phyloP scores from a whole-genome alignment of 2,113 vertebrate species.

The Clinocottus analis region DNA sequence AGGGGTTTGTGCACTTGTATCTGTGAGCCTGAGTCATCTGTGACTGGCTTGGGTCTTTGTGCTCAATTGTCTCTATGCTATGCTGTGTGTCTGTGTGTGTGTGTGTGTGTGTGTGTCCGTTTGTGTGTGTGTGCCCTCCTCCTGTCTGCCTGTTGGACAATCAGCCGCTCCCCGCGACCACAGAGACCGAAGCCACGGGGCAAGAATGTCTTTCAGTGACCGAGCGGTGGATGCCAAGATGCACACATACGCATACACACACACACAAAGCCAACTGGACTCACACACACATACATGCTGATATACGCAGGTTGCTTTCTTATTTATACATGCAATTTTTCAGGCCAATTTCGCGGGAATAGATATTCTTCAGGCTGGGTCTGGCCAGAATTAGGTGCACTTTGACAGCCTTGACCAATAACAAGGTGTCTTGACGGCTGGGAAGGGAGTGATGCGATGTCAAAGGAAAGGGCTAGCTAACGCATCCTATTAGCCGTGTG shows the following conservation, averaged over 20 bases:
- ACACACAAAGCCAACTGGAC: conserved; percentile 16
- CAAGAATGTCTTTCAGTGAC: conserved; percentile 80
- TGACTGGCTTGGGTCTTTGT: conserved; percentile 27
- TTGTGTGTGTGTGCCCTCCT: conserved; percentile 61
- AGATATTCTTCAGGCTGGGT: background rate
- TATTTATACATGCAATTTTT: background rate
- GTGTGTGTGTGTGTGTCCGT: conserved; percentile 10
- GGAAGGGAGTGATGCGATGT: background rate
- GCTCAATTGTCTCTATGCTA: background rate
- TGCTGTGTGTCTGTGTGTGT: conserved; percentile 6
- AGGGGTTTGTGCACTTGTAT: conserved; percentile 40
- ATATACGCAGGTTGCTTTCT: conserved; percentile 19
- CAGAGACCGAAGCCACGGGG: conserved; percentile 74
- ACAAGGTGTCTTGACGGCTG: background rate
- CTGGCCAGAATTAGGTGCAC: background rate
- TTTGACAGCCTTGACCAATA: background rate
- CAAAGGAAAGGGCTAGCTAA: background rate
- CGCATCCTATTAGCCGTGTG: background rate
- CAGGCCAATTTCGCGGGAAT: background rate
- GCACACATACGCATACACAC: conserved; percentile 41
- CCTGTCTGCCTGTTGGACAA: conserved; percentile 64
- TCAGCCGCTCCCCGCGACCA: conserved; percentile 72
- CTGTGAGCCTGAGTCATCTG: conserved; percentile 36
- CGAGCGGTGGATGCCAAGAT: conserved; percentile 57
- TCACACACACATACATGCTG: conserved; percentile 29